Evolutionary conservation across 1,140 invertebrate genomes (phyloP).

Genomic region (Carcinoscorpius rotundicauda): DNA sequence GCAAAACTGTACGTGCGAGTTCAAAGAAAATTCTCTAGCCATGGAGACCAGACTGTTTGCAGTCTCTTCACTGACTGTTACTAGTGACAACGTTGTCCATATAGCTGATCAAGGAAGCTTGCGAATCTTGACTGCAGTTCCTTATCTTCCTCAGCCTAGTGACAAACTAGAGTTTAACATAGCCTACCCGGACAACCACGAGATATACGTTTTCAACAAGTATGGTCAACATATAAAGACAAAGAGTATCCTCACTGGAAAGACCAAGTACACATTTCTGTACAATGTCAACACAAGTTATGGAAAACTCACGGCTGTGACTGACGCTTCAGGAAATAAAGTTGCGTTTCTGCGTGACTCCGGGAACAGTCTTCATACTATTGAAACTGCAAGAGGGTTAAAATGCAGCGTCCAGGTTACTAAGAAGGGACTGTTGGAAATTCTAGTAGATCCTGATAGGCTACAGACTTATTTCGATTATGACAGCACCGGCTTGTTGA

Average conservation of each 20-base stretch:
- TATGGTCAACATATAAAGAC: slow-evolving; percentile 90
- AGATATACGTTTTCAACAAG: slow-evolving; percentile 89
- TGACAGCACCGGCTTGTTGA: slow-evolving; percentile 73
- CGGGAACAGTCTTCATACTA: slow-evolving; percentile 75
- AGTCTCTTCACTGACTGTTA: slow-evolving; percentile 82
- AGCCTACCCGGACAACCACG: slow-evolving; percentile 86
- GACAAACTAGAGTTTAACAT: slow-evolving; percentile 75
- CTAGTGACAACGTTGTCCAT: slow-evolving; percentile 85
- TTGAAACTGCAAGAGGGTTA: slow-evolving; percentile 86
- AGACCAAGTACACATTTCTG: slow-evolving; percentile 80
- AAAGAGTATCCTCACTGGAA: slow-evolving; percentile 80
- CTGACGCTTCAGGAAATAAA: slow-evolving; percentile 87
- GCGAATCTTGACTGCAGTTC: slow-evolving; percentile 76
- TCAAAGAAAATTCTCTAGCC: slow-evolving; percentile 20
- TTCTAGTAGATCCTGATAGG: slow-evolving; percentile 77
- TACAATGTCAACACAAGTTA: slow-evolving; percentile 95
- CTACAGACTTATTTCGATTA: slow-evolving; percentile 89
- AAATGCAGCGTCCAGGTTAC: slow-evolving; percentile 71
- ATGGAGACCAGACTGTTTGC: slow-evolving; percentile 65
- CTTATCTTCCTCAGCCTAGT: slow-evolving; percentile 66
- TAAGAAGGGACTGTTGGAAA: slow-evolving; percentile 59
- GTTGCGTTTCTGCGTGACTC: slow-evolving; percentile 71
- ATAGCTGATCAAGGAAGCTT: slow-evolving; percentile 83
- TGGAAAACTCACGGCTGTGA: slow-evolving; percentile 81
- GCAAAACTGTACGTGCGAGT: slow-evolving; percentile 21